Percentiles rank a stretch among this genome's conserved stretches.
These are phyloP conservation scores for Rhagonycha lutea DNA, from an alignment of 2,888 invertebrate genomes.

Conservation along the genomic window DNA sequence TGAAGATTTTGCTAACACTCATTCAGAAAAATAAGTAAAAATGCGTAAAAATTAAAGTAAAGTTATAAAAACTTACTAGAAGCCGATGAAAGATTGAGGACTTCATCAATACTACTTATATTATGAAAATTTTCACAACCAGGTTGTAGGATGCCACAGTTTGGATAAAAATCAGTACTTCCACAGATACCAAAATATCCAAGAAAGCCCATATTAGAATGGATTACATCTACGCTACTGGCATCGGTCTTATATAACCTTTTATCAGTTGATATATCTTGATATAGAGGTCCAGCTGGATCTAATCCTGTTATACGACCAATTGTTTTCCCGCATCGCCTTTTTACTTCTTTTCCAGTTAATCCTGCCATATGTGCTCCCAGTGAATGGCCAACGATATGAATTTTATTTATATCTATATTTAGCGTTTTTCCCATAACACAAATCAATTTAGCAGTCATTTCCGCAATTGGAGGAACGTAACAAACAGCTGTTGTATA, in stretches of 20 bases:
- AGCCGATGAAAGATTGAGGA: neutral
- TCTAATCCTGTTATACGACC: neutral
- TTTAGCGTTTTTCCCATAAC: no score
- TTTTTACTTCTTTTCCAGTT: neutral
- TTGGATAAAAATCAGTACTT: neutral
- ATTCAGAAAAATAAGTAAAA: no score
- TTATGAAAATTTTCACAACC: neutral
- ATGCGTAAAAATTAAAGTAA: no score
- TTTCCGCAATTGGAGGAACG: neutral
- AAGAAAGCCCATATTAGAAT: neutral
- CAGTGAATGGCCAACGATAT: neutral
- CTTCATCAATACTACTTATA: neutral
- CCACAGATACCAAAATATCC: neutral
- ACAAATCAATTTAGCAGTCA: neutral
- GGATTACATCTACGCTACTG: neutral
- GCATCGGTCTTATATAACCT: neutral
- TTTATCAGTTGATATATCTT: neutral
- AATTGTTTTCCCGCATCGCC: neutral
- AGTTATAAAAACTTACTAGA: neutral
- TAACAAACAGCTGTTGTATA: neutral
- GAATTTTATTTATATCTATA: neutral
- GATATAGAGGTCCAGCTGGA: neutral
- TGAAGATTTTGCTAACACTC: no score
- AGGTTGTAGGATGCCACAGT: neutral
- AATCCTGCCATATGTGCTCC: neutral